Evolutionary conservation across 2,888 invertebrate genomes (phyloP), one percentile per base, ranked within the genome.

Genomic region (Oligia latruncula): DNA sequence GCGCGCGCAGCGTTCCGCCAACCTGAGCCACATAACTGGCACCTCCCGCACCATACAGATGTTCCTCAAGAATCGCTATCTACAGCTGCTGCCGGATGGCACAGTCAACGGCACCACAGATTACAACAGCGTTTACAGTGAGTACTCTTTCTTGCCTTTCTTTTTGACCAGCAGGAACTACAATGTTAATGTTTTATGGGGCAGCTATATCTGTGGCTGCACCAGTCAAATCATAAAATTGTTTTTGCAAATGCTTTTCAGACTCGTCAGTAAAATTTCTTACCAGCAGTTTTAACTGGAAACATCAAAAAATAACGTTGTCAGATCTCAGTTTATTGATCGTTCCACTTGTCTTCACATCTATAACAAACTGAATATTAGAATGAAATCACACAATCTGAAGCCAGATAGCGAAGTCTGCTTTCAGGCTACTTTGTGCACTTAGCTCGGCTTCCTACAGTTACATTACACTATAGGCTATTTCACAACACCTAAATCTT

Each of bases 41-140:
- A 98, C 98, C 83, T 97, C 98, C 88, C 97, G 98, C 91, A 98
- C 98, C 94, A 98, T 98, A 93, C 98, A 98, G 97, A 97, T 98
- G 97, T 98, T 98, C 97, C 98, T 98, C 96, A 98, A 98, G 97
- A 98, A 98, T 97, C 97, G 98, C 91, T 98, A 98, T 95, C 97
- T 98, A 89, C 98, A 98, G 97, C 97, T 98, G 92, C 96, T 98
- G 96, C 98, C 98, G 90, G 98, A 98, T 97, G 98, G 98, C 95
- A 98, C 98, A 91, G 98, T 98, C 95, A 98, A 98, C 97, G 98
- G 98, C 91, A 98, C 98, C 94, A 97, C 97, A 93, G 98, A 98
- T 95, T 98, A 98, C 96, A 97, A 97, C 94, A 98, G 98, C 97
- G 98, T 98, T 97, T 98, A 98, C 97, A 98, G 98, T 98, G 94